phyloP scores from a whole-genome alignment of 2,797 vertebrate genomes.

The Threskiornis aethiopicus region DNA sequence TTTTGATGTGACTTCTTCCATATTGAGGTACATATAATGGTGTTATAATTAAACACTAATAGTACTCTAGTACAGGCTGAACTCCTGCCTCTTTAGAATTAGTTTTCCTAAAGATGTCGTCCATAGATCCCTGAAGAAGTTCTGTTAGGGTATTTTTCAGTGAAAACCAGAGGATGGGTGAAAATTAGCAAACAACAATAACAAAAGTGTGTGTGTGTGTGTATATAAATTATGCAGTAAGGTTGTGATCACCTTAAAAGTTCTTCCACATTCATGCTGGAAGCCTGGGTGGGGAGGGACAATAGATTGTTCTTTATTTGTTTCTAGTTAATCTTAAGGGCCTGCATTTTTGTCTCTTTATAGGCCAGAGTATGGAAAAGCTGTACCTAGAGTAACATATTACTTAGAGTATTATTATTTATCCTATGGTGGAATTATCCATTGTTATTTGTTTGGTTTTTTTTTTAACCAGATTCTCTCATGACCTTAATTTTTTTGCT shows the following conservation, averaged over 20 bases:
- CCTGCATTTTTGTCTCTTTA: rapidly evolving
- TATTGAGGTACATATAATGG: not conserved
- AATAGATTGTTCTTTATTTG: not conserved
- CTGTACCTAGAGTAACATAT: not conserved
- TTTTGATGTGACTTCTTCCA: not conserved
- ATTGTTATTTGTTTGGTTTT: not conserved
- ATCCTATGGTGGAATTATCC: not conserved
- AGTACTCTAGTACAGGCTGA: not conserved
- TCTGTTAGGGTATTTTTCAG: not conserved
- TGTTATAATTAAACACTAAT: not conserved
- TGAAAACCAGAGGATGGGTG: not conserved
- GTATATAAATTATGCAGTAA: rapidly evolving
- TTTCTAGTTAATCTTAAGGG: not conserved
- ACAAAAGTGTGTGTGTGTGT: rapidly evolving
- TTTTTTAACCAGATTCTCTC: not conserved
- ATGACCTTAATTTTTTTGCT: not conserved
- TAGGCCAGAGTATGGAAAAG: not conserved
- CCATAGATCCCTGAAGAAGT: not conserved
- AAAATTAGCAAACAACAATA: not conserved
- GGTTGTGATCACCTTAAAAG: not conserved
- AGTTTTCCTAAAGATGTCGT: not conserved
- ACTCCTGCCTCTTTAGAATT: not conserved
- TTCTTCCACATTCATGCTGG: not conserved
- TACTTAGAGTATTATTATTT: not conserved
- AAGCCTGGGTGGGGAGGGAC: rapidly evolving